phyloP scores from a whole-genome alignment of 92 coral and sea anemone species.

The Virgularia gustaviana region DNA sequence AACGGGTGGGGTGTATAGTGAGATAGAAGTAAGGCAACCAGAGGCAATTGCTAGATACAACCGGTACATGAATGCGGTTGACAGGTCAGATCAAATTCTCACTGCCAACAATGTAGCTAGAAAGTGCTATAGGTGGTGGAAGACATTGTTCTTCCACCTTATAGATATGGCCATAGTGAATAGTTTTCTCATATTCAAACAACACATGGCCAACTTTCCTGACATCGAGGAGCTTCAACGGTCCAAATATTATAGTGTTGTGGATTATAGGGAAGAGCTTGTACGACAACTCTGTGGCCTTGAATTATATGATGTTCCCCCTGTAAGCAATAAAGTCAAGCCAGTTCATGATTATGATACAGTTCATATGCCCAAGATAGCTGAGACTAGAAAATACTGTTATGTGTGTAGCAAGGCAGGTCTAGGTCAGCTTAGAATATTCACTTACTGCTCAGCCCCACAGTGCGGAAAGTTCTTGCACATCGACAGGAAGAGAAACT shows the following conservation, averaged over 20 bases:
- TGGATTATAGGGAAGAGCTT: constrained; percentile 45
- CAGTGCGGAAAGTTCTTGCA: constrained; percentile 38
- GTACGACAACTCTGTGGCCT: constrained; percentile 46
- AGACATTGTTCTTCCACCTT: constrained; percentile 57
- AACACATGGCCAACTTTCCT: constrained; percentile 26
- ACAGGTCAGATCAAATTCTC: constrained; percentile 53
- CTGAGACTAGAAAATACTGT: constrained; percentile 31
- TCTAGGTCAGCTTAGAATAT: constrained; percentile 29
- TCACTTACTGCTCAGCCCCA: constrained; percentile 33
- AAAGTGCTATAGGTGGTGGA: constrained; percentile 66
- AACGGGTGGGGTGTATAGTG: constrained; percentile 27
- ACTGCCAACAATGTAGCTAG: constrained; percentile 6
- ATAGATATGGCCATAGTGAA: constrained; percentile 43
- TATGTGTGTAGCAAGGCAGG: constrained; percentile 29
- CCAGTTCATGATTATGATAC: too few relatives aligned
- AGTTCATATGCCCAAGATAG: constrained; percentile 32
- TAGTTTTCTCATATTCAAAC: constrained; percentile 39
- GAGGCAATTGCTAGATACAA: constrained; percentile 49
- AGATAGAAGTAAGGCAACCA: constrained; percentile 52
- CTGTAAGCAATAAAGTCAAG: background rate
- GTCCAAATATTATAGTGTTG: constrained; percentile 18
- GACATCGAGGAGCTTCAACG: constrained; percentile 34
- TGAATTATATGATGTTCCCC: too few relatives aligned
- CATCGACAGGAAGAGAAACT: constrained; percentile 28
- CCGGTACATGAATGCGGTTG: constrained; percentile 52